phyloP scores from a whole-genome alignment of 2,888 invertebrate species.

The Matsumyia berberina region DNA sequence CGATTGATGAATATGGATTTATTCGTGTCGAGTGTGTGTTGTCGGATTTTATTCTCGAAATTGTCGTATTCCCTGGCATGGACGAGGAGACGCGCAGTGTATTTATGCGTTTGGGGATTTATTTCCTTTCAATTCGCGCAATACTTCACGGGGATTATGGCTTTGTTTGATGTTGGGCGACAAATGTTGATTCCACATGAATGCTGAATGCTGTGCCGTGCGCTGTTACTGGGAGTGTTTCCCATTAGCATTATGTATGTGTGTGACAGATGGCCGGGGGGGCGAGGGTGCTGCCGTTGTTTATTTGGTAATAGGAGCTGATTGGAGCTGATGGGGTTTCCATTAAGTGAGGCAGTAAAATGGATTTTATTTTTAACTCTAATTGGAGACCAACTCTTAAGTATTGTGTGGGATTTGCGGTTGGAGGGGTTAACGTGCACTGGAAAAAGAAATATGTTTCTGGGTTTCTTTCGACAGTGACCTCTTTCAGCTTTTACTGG shows the following conservation, averaged over 20 bases:
- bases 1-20: constrained; percentile 72
- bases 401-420: not conserved
- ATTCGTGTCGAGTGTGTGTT: constrained; percentile 18
- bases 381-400: not conserved
- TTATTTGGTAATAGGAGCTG: constrained; percentile 10
- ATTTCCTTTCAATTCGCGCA: constrained; percentile 33
- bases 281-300: constrained; percentile 1
- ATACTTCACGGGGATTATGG: constrained; percentile 46
- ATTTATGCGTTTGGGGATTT: constrained; percentile 56
- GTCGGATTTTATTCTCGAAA: constrained; percentile 10
- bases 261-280: constrained; percentile 17
- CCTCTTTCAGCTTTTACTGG: too few species aligned
- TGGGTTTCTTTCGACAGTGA: too few species aligned
- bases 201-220: not conserved
- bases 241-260: not conserved
- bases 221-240: not conserved
- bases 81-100: constrained; percentile 30
- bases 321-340: not conserved
- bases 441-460: too few species aligned
- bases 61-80: constrained; percentile 15
- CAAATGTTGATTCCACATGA: constrained; percentile 37
- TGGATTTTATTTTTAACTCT: not conserved
- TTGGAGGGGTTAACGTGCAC: too few species aligned
- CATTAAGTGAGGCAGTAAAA: not conserved
- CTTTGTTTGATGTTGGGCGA: constrained; percentile 48